Percentiles rank a stretch among this genome's conserved stretches.
Evolutionary conservation across 2,797 vertebrate species (phyloP).

Genomic region (Sebastes matsubarae): DNA sequence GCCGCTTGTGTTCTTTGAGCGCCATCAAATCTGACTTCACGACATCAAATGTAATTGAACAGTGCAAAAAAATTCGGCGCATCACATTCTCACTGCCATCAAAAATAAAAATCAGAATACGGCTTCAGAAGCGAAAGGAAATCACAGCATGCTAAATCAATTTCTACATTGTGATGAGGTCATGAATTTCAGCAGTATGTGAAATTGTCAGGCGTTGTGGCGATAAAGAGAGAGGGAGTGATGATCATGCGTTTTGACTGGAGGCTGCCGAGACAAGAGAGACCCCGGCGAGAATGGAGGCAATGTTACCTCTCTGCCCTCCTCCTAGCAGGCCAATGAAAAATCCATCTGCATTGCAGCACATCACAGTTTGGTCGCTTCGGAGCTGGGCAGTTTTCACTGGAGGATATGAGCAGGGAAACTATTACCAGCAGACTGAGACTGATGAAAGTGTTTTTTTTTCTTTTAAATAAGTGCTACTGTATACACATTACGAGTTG

Average conservation of each 20-base stretch:
- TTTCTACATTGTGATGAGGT: constrained; percentile 80
- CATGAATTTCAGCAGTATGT: constrained; percentile 76
- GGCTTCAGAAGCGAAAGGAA: constrained; percentile 65
- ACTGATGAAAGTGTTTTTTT: constrained; percentile 31
- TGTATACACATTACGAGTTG: neutral
- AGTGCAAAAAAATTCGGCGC: constrained; percentile 45
- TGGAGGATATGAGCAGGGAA: constrained; percentile 41
- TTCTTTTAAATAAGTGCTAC: constrained; percentile 9
- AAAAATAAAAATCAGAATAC: constrained; percentile 66
- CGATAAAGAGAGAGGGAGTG: constrained; percentile 73
- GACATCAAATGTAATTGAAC: constrained; percentile 65
- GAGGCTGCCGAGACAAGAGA: constrained; percentile 70
- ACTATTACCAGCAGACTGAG: constrained; percentile 47
- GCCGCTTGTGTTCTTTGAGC: constrained; percentile 40
- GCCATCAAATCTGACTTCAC: constrained; percentile 60
- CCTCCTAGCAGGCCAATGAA: constrained; percentile 68
- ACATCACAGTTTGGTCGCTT: constrained; percentile 68
- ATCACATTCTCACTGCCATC: constrained; percentile 58
- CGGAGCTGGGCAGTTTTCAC: constrained; percentile 56
- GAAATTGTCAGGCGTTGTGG: constrained; percentile 74
- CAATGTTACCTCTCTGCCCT: constrained; percentile 71
- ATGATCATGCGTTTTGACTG: constrained; percentile 78
- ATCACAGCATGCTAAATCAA: constrained; percentile 80
- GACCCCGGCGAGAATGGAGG: constrained; percentile 60
- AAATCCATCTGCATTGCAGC: constrained; percentile 81